Evolutionary conservation across 2,113 vertebrate species (phyloP), one percentile per base, ranked within the genome.

Genomic region (Phylloscopus trochiloides): DNA sequence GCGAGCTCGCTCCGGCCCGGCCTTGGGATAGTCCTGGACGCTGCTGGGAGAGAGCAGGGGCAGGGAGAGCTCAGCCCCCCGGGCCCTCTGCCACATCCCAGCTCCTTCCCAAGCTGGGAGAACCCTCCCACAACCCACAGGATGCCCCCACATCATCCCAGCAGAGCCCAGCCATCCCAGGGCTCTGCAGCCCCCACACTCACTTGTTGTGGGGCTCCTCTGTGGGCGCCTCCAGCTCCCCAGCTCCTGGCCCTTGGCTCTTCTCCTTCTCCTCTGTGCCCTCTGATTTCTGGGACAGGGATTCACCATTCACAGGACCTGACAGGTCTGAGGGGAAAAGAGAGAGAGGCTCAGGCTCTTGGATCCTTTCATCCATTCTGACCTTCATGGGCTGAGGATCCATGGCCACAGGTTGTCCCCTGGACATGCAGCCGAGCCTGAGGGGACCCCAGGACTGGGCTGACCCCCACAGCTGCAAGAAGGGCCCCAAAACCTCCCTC

Each of bases 281-380:
- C 31, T 98, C 97, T 0, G 93, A 96, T 48, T 98, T 99, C 93
- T 98, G 98, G 59, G 97, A 95, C 42, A 97, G 78, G 3, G 99
- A 98, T 79, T 99, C 99, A 1, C 99, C 99, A 1, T 99, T 99
- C 78, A 99, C 97, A 5, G 99, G 98, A 7, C 96, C 94, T 1
- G 98, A 93, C n/a, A 98, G 95, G 55, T 98, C 99, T 99, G 54
- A 14, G 24, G 14, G 19, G 47, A 40, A 59, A 14, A 77, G 25
- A 79, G 10, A 66, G 12, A 42, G 5, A 76, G 25, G 47, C 3
- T 86, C 16, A 68, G 80, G 14, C 9, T 25, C 15, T 4, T 1
- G 0, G 17, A 7, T 4, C 10, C 9, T 17, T 47, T 54, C 3
- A 0, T 13, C 34, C 63, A 58, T 3, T 22, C 51, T 0, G 0